Evolutionary conservation across 2,113 vertebrate genomes (phyloP), one percentile per base, ranked within the genome.

Genomic region (Pygoscelis adeliae): DNA sequence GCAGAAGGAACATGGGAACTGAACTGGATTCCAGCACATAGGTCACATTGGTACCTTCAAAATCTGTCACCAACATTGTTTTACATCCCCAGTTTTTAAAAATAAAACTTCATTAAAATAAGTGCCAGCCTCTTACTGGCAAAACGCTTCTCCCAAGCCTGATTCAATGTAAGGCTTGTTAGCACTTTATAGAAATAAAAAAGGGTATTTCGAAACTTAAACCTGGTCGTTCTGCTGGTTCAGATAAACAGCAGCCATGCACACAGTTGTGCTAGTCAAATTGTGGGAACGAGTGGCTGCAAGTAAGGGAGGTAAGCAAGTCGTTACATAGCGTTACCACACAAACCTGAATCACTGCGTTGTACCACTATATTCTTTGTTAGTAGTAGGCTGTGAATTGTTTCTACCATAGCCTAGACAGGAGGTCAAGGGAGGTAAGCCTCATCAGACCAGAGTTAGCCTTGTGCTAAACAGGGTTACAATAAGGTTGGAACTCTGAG

Each of bases 1-100:
- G n/a, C 9, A 52, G 36, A 83, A 76, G 12, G 13, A 22, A 87
- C 30, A 62, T 5, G 8, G 13, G 21, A 87, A 67, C 8, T 40
- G 38, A 61, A 61, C 50, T 32, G 36, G 23, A 81, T 77, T 53
- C 17, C 8, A 26, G 21, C n/a, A 63, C 0, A 0, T 5, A 52
- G 13, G 42, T 81, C 53, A 36, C 4, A 23, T 0, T 38, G 9
- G 23, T 29, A 67, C 8, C 11, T 44, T 56, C 20, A 44, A 76
- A 79, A 82, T 72, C 63, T 87, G 34, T 17, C 47, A 71, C 14
- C 0, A 3, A 74, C 6, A 15, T 6, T 44, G 17, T n/a, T 87
- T 67, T 58, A 53, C 11, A 49, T 44, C 34, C 20, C 49, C 27
- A 58, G 6, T 4, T 6, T 80, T 80, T 42, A 86, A 83, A 87